Base-by-base conservation (phyloP, 1,140 invertebrate genomes). In the Pectinophora gossypiella region DNA sequence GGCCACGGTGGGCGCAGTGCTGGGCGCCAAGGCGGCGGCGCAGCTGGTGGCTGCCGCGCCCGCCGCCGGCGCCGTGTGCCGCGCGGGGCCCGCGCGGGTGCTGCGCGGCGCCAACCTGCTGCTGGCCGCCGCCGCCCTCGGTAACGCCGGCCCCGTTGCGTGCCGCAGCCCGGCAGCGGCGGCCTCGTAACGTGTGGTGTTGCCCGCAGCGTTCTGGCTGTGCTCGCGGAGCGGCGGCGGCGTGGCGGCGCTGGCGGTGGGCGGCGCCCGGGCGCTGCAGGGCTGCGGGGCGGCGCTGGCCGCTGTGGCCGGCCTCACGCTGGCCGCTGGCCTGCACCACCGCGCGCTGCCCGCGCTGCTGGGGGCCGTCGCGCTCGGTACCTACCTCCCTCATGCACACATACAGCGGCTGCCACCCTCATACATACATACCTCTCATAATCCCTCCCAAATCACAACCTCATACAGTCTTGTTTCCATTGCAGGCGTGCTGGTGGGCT, bases 231-330 rank as follows among this genome's bases (percentile, higher is more conserved):
- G 62, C 22, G 27, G 59, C 13, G 54, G 47, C 19, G 35, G n/a
- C 3, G 56, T 59, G 19, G 61, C 45, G 44, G 66, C 63, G 32
- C 21, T 61, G 59, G 67, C 64, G 23, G 79, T 63, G 27, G 92
- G 96, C 40, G 64, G 93, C 3, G 95, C 94, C 0, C 88, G 96
- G 67, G 94, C 93, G 77, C 81, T 96, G 48, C 96, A 97, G 85
- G 96, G 96, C 0, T 85, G 95, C 45, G 95, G 94, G 2, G 96
- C 95, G 9, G 93, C 95, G 1, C 93, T 93, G 48, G 91, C 94
- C 22, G 90, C 90, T 18, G 92, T 95, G 15, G 90, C 93, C 46
- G 94, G 94, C 69, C 90, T 92, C 85, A 89, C 89, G 54, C 72
- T 92, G 36, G 81, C 90, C 12, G 89, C 89, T 1, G 77, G n/a